Conservation (phyloP, 2,797 vertebrate genomes). For the Cirrhinus molitorella region DNA sequence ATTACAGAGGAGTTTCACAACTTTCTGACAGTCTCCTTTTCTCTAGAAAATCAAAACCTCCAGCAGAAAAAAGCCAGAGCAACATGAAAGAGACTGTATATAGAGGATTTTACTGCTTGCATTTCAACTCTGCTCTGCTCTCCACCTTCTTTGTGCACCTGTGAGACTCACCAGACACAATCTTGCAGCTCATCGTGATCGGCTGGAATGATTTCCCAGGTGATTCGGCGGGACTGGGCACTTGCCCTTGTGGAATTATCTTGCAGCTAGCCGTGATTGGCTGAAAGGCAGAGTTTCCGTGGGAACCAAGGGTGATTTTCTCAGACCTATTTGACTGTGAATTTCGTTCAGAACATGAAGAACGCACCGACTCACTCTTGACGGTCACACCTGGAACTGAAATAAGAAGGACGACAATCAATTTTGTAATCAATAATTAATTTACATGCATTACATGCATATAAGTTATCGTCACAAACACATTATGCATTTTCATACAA, state of each 20-base stretch:
- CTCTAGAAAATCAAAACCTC: slow-evolving; percentile 3
- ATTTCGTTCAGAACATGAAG: slow-evolving; percentile 84
- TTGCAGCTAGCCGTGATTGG: slow-evolving; percentile 98
- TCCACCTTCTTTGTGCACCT: not conserved
- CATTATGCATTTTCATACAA: not conserved
- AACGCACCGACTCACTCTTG: slow-evolving; percentile 82
- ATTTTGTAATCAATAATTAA: not conserved
- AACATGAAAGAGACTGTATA: slow-evolving; percentile 9
- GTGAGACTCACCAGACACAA: slow-evolving; percentile 90
- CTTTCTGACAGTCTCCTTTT: slow-evolving; percentile 16
- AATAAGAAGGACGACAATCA: not conserved
- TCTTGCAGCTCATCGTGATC: slow-evolving; percentile 99
- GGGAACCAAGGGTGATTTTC: slow-evolving; percentile 91
- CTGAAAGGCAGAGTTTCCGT: slow-evolving; percentile 97
- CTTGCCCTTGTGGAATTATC: slow-evolving; percentile 91
- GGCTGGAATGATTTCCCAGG: slow-evolving; percentile 98
- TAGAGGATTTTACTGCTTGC: slow-evolving; percentile 6
- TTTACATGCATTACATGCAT: not conserved
- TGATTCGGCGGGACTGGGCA: slow-evolving; percentile 91
- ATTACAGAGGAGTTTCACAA: slow-evolving; percentile 12
- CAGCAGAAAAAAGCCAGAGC: not conserved
- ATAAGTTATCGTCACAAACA: not conserved
- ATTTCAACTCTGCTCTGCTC: slow-evolving; percentile 10
- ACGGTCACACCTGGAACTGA: slow-evolving; percentile 77
- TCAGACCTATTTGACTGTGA: slow-evolving; percentile 87